Base-by-base conservation (phyloP, 2,888 invertebrate genomes). In the Azorinus chamasolen region DNA sequence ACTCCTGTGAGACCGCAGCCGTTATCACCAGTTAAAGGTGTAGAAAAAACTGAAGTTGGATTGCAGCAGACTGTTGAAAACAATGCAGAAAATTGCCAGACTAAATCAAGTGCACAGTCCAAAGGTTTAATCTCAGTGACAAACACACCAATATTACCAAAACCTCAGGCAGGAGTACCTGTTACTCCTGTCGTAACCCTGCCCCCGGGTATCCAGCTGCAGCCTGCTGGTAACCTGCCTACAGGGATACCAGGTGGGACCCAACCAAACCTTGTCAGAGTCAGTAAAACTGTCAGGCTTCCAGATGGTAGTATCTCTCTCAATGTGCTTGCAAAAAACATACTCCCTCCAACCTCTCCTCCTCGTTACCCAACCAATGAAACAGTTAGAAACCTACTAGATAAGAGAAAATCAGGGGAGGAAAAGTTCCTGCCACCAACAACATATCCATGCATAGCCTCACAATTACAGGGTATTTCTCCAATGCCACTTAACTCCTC, bases 331-430 rank as follows among this genome's bases (percentile, higher is more conserved):
- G 32, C 32, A 32, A 32, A 32, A 32, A 32, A 32, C 32, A 32
- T 32, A 6, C 51, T 61, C 4, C 65, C 61, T 12, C 65, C 70
- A 43, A 70, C 66, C 18, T 73, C 80, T 14, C 80, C 80, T 10
- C 68, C 72, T 18, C 88, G 89, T 55, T 91, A 91, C 72, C 90
- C 91, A 14, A 86, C 85, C 20, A 91, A 90, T 72, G 87, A 91
- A 18, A 92, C 92, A 14, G 92, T 92, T 0, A 90, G 90, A 82
- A 87, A 86, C 27, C 74, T 92, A 48, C 77, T 92, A 54, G 89
- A 91, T 72, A 90, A 84, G 50, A 68, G 89, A 58, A 89, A 82
- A 55, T 78, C 74, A 12, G 55, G 45, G 16, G 69, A 61, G 8
- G 78, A 81, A 6, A 70, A 70, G 24, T 20, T 54, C 16, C 20